Evolutionary conservation across 2,797 vertebrate genomes (phyloP), one percentile per base, ranked within the genome.

Genomic region (Hephaestus fuliginosus): DNA sequence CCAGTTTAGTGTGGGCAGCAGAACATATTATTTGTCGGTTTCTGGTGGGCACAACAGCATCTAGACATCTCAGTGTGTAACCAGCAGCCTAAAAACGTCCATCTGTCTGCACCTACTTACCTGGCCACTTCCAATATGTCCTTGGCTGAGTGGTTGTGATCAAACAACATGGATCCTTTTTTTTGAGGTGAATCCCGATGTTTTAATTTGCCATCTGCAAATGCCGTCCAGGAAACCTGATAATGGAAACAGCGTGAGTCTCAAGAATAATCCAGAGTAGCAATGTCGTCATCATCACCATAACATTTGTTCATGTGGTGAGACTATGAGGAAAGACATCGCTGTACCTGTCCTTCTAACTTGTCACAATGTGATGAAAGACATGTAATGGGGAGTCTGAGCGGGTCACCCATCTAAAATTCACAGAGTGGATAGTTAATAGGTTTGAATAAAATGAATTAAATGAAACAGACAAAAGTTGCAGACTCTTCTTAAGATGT

Each of bases 171-270:
- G 22, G 86, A 82, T 68, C 92, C 91, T 33, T 93, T 91, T 81
- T 77, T 89, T 25, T 57, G 86, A 1, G 6, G 67, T 5, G 75
- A 78, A 67, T 87, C 80, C 39, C 43, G 12, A 12, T 69, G 65
- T 76, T 64, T 86, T 10, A 63, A 33, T 67, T 86, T 92, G 73
- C 75, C 83, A 14, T 73, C 81, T 48, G 93, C 60, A 65, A 94
- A 63, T 48, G 93, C 75, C 10, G 87, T 91, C 92, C 94, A 95
- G 75, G 95, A 88, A 78, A 95, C 92, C 95, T 96, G 87, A 62
- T 20, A 1, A 74, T 51, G 28, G 13, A 61, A 60, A 71, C 61
- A 4, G 3, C 14, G 22, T 49, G 3, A 83, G 66, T 30, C 2
- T 62, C 5, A 44, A 11, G 8, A 57, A 60, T 2, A n/a, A 43